phyloP scores from a whole-genome alignment of 2,113 vertebrate species.

The Prunella himalayana region DNA sequence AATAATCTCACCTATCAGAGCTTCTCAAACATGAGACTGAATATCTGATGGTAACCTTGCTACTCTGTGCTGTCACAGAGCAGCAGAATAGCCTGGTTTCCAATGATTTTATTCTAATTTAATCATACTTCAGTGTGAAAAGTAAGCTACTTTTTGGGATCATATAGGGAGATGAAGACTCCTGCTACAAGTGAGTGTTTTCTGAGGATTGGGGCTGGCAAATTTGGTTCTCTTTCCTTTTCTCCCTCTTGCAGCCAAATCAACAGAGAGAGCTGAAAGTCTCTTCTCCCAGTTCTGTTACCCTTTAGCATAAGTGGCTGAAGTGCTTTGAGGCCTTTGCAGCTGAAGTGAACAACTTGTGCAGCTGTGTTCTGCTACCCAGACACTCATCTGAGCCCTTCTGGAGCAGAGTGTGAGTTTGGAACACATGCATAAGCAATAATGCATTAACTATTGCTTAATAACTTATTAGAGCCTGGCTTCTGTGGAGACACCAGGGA shows the following conservation, averaged over 20 bases:
- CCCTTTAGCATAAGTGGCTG: background rate
- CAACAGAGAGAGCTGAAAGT: background rate
- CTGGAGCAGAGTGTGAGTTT: background rate
- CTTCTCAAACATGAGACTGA: background rate
- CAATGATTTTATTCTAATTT: background rate
- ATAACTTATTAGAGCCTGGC: slow-evolving; percentile 19
- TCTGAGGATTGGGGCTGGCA: background rate
- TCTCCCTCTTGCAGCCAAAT: background rate
- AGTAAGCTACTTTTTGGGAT: background rate
- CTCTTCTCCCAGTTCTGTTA: background rate
- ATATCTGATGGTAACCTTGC: no score
- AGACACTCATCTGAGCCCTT: background rate
- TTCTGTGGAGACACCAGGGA: slow-evolving; percentile 16
- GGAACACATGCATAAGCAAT: background rate
- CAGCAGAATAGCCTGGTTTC: background rate
- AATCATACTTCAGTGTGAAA: background rate
- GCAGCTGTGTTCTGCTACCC: background rate
- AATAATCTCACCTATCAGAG: background rate
- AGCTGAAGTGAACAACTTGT: background rate
- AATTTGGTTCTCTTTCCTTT: background rate
- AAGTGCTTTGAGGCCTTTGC: background rate
- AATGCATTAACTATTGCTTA: slow-evolving; percentile 38
- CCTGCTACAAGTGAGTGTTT: fast-evolving
- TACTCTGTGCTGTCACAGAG: background rate
- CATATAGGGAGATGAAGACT: background rate